Base-by-base conservation (phyloP, 2,113 vertebrate genomes). In the Leucopsar rothschildi region DNA sequence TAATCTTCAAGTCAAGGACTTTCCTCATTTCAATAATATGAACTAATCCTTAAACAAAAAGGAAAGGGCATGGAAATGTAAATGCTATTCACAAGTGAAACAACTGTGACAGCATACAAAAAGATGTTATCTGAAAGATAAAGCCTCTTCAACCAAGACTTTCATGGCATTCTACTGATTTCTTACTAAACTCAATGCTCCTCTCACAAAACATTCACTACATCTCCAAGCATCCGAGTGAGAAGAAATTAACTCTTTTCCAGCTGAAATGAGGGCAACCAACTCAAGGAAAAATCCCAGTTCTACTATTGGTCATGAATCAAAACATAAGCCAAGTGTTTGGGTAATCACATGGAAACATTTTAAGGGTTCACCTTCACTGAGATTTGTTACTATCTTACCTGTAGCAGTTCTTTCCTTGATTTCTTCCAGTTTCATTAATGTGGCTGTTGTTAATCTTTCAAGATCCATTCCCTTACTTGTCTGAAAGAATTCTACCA, bases 11-110 rank as follows among this genome's bases (percentile, higher is more conserved):
- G 84, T 99, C 99, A 66, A 99, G 98, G 37, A 99, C 98, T 95
- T 99, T 99, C 27, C 99, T 96, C 63, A 99, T 99, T 97, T 99
- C 98, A n/a, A 99, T 99, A 72, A 99, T 99, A 93, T 99, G 99
- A 82, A 97, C 98, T 80, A 99, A 97, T 66, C 99, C 99, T 99
- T 93, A 57, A 95, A 97, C 12, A 70, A 64, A 66, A 57, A 61
- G n/a, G 37, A 91, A 17, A 64, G 15, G 10, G 44, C 27, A 60
- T 25, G 2, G 61, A 50, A 70, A 63, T 5, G 40, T 11, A 77
- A 68, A 57, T 7, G 7, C 5, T 56, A 18, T 21, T 69, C 42
- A 45, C 5, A 77, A 42, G 20, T 27, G 7, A 69, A 88, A 47
- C 20, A 47, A 21, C 5, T 56, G 18, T 70, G 47, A 37, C 35